Evolutionary conservation across 2,797 vertebrate species (phyloP).

Genomic region (Ibycter americanus): DNA sequence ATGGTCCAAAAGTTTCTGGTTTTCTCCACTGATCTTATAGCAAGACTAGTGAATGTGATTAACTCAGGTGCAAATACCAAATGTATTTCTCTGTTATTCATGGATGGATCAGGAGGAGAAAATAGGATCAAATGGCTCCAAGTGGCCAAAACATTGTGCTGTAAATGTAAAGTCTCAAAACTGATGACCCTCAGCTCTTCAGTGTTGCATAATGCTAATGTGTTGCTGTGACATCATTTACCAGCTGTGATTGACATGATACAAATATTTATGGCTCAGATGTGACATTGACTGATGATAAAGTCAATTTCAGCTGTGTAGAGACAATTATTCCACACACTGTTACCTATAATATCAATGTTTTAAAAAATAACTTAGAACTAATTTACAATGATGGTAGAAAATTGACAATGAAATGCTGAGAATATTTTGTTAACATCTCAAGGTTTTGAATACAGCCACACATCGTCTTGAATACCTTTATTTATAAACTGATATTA

Average conservation of each 20-base stretch:
- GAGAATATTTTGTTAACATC: not conserved
- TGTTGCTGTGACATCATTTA: not conserved
- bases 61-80: not conserved
- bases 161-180: not conserved
- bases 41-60: not conserved
- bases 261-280: conserved; percentile 32
- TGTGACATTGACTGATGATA: not conserved
- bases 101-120: not conserved
- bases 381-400: not conserved
- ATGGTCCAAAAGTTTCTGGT: not conserved
- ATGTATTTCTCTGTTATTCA: not conserved
- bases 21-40: not conserved
- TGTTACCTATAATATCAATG: not conserved
- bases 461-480: not conserved
- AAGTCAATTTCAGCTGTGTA: not conserved
- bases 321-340: not conserved
- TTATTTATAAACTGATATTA: not conserved
- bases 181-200: not conserved
- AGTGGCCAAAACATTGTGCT: not conserved
- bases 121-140: not conserved
- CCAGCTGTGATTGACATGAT: not conserved
- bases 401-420: not conserved
- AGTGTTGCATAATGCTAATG: not conserved
- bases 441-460: not conserved
- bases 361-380: not conserved